These are phyloP conservation scores for Anisognathus igniventris DNA, from an alignment of 2,797 vertebrate genomes.

Conservation along the genomic window DNA sequence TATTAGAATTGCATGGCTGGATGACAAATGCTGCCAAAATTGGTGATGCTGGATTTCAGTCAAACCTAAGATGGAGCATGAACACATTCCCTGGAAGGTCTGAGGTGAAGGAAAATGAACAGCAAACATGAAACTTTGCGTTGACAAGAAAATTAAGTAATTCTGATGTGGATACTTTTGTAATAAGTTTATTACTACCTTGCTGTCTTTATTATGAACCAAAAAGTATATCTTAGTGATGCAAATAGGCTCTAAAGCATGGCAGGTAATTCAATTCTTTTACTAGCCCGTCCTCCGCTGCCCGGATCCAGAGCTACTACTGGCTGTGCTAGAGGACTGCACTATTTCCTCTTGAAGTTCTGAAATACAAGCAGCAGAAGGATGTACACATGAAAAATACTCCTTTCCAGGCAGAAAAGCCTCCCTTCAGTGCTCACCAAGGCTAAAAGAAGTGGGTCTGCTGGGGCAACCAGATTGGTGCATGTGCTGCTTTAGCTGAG, in stretches of 20 bases:
- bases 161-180: background rate
- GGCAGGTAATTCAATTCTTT: background rate
- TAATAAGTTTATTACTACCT: background rate
- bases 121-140: background rate
- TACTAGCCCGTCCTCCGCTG: background rate
- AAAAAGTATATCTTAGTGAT: background rate
- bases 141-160: background rate
- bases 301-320: background rate
- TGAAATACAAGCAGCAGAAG: background rate
- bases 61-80: background rate
- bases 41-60: background rate
- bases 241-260: background rate
- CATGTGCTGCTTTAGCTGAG: background rate
- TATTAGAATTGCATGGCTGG: background rate
- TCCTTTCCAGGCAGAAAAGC: background rate
- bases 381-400: background rate
- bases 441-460: rapidly evolving
- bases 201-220: background rate
- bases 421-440: background rate
- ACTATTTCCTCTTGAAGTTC: background rate
- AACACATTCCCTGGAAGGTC: background rate
- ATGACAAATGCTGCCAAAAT: background rate
- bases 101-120: background rate
- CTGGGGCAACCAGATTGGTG: background rate
- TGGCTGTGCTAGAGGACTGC: background rate